Conservation (phyloP, 2,113 vertebrate species). For the Microcebus ravelobensis region DNA sequence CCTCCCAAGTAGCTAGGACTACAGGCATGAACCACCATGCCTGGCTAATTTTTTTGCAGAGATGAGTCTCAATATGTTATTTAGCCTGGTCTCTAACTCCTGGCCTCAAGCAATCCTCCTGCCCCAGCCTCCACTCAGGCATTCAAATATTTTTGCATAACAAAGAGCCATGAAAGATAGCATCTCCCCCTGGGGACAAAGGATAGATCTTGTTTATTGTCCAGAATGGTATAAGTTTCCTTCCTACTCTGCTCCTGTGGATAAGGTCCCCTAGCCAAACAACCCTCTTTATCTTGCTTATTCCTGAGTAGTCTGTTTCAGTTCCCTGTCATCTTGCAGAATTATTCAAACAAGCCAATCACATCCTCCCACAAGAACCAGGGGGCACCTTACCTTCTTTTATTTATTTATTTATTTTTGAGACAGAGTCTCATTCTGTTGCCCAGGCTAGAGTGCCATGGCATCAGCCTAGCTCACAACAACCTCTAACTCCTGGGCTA, state of each 20-base stretch:
- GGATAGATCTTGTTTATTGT: background rate
- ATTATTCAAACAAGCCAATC: constrained; percentile 16
- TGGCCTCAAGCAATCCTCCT: too few species aligned
- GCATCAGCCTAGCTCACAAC: too few species aligned
- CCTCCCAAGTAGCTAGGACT: too few species aligned
- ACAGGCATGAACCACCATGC: too few species aligned
- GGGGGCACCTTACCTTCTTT: background rate
- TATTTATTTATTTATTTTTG: too few species aligned
- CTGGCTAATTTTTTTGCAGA: too few species aligned
- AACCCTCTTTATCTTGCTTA: background rate
- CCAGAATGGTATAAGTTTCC: background rate
- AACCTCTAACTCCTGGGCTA: too few species aligned
- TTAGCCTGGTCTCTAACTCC: too few species aligned
- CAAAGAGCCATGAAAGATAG: background rate
- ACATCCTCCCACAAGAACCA: background rate
- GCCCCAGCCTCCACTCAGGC: too few species aligned
- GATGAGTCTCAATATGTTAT: too few species aligned
- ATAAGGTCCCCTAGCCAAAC: background rate
- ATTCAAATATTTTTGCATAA: background rate
- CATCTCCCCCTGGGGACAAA: background rate
- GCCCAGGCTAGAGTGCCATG: too few species aligned
- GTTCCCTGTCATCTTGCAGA: background rate
- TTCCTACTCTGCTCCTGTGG: background rate
- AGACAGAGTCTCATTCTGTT: too few species aligned
- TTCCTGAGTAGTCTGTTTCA: background rate